Percentiles rank a stretch among this genome's conserved stretches.
Evolutionary conservation across 2,888 invertebrate species (phyloP).

Genomic region (Agriotes lineatus): DNA sequence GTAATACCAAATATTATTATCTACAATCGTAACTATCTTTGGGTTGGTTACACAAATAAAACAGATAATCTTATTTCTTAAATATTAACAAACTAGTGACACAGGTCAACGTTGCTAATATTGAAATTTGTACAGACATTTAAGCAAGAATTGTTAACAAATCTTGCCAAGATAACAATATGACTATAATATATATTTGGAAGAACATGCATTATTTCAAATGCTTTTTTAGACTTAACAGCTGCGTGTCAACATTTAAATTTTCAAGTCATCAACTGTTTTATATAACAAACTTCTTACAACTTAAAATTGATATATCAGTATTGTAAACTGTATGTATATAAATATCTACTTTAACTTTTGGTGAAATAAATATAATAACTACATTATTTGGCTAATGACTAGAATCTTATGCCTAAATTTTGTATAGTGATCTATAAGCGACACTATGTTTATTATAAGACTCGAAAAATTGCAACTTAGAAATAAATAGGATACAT

Average conservation of each 20-base stretch:
- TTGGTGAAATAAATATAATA: constrained; percentile 35
- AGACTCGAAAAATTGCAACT: constrained; percentile 25
- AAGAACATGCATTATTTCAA: constrained; percentile 18
- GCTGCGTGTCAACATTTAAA: not conserved
- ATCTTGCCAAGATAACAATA: constrained; percentile 11
- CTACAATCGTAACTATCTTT: constrained; percentile 27
- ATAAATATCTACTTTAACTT: constrained; percentile 18
- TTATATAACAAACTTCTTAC: not conserved
- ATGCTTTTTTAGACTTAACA: constrained; percentile 2
- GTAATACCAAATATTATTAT: not conserved
- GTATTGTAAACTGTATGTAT: not conserved
- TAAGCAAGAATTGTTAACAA: constrained; percentile 10
- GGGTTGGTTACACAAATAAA: constrained; percentile 31
- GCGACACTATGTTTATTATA: constrained; percentile 7
- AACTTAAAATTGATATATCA: not conserved
- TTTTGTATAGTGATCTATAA: constrained; percentile 16
- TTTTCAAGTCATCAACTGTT: not conserved
- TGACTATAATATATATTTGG: constrained; percentile 18
- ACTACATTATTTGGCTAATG: constrained; percentile 62
- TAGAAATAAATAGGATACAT: not conserved
- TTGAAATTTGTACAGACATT: constrained; percentile 34
- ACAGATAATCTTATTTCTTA: constrained; percentile 23
- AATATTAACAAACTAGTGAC: constrained; percentile 26
- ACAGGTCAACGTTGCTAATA: constrained; percentile 30
- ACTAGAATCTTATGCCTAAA: constrained; percentile 60